Evolutionary conservation across 2,113 vertebrate genomes (phyloP).

Genomic region (Onychorhynchus coronatus): DNA sequence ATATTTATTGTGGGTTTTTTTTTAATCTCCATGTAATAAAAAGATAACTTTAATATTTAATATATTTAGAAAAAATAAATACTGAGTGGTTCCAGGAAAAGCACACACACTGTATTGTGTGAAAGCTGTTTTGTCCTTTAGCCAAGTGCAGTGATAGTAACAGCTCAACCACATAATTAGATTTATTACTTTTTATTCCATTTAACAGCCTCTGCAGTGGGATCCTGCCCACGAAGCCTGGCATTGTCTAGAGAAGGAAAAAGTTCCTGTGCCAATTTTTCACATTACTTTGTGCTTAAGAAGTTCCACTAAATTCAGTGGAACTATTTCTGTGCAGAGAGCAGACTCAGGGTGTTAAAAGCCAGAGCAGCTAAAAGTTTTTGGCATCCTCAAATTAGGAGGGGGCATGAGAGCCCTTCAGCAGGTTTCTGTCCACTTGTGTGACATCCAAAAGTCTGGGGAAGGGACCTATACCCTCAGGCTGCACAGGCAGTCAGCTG

Average conservation of each 20-base stretch:
- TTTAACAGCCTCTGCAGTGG: accelerated
- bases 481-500: neutral
- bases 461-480: neutral
- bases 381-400: neutral
- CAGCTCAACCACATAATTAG: neutral
- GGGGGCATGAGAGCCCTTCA: neutral
- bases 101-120: neutral
- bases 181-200: neutral
- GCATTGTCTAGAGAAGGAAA: neutral
- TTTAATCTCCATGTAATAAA: neutral
- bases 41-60: neutral
- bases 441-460: neutral
- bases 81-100: neutral
- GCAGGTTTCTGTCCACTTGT: neutral
- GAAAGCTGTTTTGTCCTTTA: neutral
- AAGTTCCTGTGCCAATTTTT: neutral
- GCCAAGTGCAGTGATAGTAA: neutral
- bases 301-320: neutral
- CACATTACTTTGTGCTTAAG: neutral
- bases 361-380: neutral
- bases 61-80: neutral
- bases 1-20: neutral
- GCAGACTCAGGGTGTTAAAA: neutral
- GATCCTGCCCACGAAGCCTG: neutral
- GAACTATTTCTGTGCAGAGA: neutral